Conservation (phyloP, 2,797 vertebrate species). For the Macropus fuliginosus region DNA sequence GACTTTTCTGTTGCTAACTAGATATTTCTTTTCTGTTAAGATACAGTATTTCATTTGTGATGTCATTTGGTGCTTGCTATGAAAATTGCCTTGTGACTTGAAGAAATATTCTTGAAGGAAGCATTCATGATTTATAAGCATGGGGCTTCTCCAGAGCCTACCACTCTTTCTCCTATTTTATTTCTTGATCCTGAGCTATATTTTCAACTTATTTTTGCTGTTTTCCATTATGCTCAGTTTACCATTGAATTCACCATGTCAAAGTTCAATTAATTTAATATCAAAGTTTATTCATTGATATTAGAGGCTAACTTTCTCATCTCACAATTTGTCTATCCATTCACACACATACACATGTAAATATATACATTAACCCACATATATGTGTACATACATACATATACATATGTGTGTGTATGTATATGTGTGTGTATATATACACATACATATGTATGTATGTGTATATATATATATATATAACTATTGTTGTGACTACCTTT, state of each 20-base stretch:
- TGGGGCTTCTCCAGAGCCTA: neutral
- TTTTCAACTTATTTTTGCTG: slow-evolving; percentile 18
- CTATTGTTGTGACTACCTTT: neutral
- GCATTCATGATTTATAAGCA: neutral
- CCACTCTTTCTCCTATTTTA: neutral
- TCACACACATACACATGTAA: too few relatives aligned
- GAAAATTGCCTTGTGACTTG: neutral
- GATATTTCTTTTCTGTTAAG: neutral
- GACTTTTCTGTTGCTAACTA: neutral
- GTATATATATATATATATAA: too few relatives aligned
- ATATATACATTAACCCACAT: too few relatives aligned
- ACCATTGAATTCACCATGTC: slow-evolving; percentile 7
- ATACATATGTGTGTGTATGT: too few relatives aligned
- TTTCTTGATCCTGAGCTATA: neutral
- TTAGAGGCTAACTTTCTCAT: neutral
- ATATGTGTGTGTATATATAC: too few relatives aligned
- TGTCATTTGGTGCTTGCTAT: neutral
- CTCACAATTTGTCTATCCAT: neutral
- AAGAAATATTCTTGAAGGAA: neutral
- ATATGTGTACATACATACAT: too few relatives aligned
- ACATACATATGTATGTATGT: too few relatives aligned
- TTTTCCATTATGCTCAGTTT: slow-evolving; percentile 7
- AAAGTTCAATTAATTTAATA: neutral
- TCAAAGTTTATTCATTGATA: neutral
- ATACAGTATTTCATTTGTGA: neutral